These are phyloP conservation scores for rabbit (Oryctolagus cuniculus) DNA, from an alignment of 2,113 vertebrate species.

Conservation along the genomic window DNA sequence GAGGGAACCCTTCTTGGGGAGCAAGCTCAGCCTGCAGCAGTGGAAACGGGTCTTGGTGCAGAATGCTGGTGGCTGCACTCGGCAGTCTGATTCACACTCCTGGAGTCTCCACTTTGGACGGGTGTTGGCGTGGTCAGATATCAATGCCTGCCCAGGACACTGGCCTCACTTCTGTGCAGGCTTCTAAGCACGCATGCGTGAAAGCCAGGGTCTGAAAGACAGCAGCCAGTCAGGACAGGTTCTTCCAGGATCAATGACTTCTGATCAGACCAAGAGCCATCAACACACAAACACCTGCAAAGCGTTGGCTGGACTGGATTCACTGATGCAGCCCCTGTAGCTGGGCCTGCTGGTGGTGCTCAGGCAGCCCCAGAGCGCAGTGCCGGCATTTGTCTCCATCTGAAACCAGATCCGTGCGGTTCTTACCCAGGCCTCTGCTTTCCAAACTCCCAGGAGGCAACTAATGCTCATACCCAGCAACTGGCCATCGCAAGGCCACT, in stretches of 20 bases:
- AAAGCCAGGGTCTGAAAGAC: neutral
- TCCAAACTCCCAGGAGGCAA: conserved; percentile 7
- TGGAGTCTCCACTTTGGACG: fast-evolving
- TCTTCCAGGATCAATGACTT: neutral
- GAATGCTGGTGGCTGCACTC: neutral
- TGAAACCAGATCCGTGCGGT: neutral
- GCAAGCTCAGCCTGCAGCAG: neutral
- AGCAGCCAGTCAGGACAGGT: fast-evolving
- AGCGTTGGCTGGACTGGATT: neutral
- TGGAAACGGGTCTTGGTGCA: neutral
- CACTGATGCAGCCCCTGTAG: neutral
- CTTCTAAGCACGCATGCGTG: neutral
- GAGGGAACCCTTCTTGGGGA: neutral
- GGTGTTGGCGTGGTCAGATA: no score
- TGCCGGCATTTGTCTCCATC: neutral
- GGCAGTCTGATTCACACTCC: neutral
- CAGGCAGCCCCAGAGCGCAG: neutral
- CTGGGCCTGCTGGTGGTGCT: no score
- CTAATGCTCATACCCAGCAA: neutral
- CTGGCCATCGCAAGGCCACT: neutral
- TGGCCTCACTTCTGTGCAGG: neutral
- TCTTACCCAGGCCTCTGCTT: neutral
- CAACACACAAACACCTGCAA: neutral
- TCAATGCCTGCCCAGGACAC: neutral
- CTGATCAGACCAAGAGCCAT: neutral